Evolutionary conservation across 2,797 vertebrate genomes (phyloP).

Genomic region (Urophycis tenuis): DNA sequence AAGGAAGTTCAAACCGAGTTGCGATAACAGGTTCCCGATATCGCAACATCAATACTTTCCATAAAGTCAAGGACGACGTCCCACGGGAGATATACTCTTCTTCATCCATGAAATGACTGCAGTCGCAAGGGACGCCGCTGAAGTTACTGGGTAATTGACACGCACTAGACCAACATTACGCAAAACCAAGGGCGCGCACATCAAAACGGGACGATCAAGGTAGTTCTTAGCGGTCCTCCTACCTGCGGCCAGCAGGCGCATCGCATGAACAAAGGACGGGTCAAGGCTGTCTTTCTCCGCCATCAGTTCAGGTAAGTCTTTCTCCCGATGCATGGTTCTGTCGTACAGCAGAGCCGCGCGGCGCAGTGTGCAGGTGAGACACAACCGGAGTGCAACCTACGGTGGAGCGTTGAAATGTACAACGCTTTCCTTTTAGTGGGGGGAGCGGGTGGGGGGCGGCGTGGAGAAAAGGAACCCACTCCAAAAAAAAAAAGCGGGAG

Average conservation of each 20-base stretch:
- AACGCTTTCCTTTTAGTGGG: constrained; percentile 28
- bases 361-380: constrained; percentile 30
- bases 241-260: constrained; percentile 91
- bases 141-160: not conserved
- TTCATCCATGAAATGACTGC: not conserved
- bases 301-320: constrained; percentile 90
- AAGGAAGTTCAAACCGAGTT: not conserved
- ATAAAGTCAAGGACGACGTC: constrained; percentile 23
- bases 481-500: constrained; percentile 23
- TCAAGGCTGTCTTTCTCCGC: constrained; percentile 91
- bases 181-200: constrained; percentile 14
- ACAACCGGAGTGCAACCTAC: not conserved
- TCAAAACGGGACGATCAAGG: not conserved
- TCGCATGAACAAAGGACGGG: constrained; percentile 87
- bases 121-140: not conserved
- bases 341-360: constrained; percentile 47
- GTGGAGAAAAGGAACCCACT: constrained; percentile 5
- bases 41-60: constrained; percentile 1
- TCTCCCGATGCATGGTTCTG: constrained; percentile 84
- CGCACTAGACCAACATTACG: not conserved
- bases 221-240: constrained; percentile 44
- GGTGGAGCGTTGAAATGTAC: constrained; percentile 33
- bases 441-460: too few relatives aligned
- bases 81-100: not conserved
- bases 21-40: not conserved